Conservation (phyloP, 2,113 vertebrate genomes). For the Leucosticte australis region DNA sequence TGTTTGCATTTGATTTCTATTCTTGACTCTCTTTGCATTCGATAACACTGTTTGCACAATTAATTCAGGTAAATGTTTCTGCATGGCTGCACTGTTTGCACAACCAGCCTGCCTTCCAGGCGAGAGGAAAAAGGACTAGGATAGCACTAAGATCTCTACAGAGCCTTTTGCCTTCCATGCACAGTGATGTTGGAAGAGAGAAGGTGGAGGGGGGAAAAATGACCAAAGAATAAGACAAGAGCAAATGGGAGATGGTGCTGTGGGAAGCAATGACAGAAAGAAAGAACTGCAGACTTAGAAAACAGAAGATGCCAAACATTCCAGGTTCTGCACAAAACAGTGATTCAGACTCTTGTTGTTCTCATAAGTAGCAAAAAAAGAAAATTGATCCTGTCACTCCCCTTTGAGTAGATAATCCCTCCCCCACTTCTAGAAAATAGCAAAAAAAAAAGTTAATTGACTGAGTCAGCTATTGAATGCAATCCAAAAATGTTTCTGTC, state of each 20-base stretch:
- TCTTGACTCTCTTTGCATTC: background rate
- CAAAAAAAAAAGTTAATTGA: background rate
- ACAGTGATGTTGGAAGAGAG: background rate
- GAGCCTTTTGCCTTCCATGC: background rate
- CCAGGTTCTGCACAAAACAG: background rate
- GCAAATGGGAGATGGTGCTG: rapidly evolving
- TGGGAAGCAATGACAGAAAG: background rate
- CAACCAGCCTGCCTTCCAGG: background rate
- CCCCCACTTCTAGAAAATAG: background rate
- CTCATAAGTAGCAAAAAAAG: background rate
- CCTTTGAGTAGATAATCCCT: background rate
- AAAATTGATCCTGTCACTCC: rapidly evolving
- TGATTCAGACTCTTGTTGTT: background rate
- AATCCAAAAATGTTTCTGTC: background rate
- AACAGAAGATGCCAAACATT: background rate
- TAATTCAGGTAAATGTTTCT: background rate
- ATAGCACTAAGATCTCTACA: background rate
- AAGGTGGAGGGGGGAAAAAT: background rate
- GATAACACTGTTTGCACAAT: background rate
- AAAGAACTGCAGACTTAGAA: background rate
- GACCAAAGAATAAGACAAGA: background rate
- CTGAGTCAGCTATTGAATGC: background rate
- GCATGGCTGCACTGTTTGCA: background rate
- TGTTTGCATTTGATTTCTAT: background rate
- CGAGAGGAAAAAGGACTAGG: background rate